Evolutionary conservation across 2,888 invertebrate species (phyloP), one percentile per base, ranked within the genome.

Genomic region (Conistra vaccinii): DNA sequence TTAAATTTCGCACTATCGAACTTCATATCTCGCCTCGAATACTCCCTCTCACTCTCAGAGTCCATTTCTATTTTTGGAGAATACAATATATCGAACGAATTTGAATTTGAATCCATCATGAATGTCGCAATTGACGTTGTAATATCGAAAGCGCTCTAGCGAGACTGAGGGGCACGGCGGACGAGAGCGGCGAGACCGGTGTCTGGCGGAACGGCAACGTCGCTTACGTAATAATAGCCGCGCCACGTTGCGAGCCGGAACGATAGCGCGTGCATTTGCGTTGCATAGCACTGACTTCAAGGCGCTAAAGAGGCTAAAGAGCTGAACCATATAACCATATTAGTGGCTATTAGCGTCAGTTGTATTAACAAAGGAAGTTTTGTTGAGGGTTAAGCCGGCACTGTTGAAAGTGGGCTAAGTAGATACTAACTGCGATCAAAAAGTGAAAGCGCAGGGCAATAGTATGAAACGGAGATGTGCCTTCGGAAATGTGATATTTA

Each of bases 181-280:
- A 87, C 72, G 93, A 92, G 93, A 93, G 92, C 91, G 88, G 85
- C 90, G 94, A 93, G 92, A 93, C 90, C 92, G 93, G 93, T 94
- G 94, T 94, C 94, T 85, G 85, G 78, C 92, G 89, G 89, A 92
- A 89, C 91, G 94, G 94, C 95, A 95, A 94, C 95, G 85, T 88
- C 90, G 93, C 91, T 85, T 83, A 72, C 81, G 81, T 84, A 83
- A 84, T 85, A 85, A 84, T 76, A 87, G 86, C 79, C 85, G 88
- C 89, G 89, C 90, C 85, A 73, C 87, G 93, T 92, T 92, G 92
- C 92, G 91, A 83, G 81, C 69, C 73, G 71, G 78, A 62, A 73
- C 76, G 77, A 85, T 81, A 85, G 80, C 81, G 89, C 87, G 85
- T 87, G 83, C 83, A 85, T 74, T 81, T 81, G 85, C 81, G 81